Conservation (phyloP, 2,113 vertebrate species). For the Anoplopoma fimbria region DNA sequence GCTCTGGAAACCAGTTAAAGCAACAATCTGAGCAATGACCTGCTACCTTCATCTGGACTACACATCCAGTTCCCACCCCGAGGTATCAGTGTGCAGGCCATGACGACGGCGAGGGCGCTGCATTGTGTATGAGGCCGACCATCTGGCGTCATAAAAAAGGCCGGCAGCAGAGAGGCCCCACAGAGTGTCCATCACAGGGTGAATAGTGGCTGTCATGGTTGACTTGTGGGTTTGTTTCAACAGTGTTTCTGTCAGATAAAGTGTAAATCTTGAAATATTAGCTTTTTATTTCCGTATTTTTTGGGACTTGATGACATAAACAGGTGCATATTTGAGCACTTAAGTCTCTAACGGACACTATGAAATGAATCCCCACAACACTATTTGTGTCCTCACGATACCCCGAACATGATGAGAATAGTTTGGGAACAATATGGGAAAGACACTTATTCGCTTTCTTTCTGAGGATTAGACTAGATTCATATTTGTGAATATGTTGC, state of each 20-base stretch:
- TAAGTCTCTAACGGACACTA: too few relatives aligned
- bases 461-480: neutral
- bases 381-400: neutral
- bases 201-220: slow-evolving; percentile 35
- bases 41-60: slow-evolving; percentile 35
- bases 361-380: neutral
- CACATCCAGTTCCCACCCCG: slow-evolving; percentile 53
- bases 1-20: slow-evolving; percentile 61
- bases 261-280: neutral
- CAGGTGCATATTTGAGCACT: neutral
- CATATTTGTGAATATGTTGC: too few relatives aligned
- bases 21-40: slow-evolving; percentile 30
- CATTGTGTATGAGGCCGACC: slow-evolving; percentile 61
- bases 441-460: neutral
- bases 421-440: neutral
- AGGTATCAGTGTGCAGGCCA: slow-evolving; percentile 49
- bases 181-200: slow-evolving; percentile 33
- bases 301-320: neutral
- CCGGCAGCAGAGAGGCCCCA: slow-evolving; percentile 52
- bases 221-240: slow-evolving; percentile 41
- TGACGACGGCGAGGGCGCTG: slow-evolving; percentile 50
- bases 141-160: slow-evolving; percentile 67
- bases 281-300: neutral
- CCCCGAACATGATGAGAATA: too few relatives aligned
- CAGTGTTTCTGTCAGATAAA: slow-evolving; percentile 18